A percentile compares a stretch with the other conserved stretches of the same genome.
Evolutionary conservation across 2,888 invertebrate genomes (phyloP).

Genomic region (Calameuta idolon): DNA sequence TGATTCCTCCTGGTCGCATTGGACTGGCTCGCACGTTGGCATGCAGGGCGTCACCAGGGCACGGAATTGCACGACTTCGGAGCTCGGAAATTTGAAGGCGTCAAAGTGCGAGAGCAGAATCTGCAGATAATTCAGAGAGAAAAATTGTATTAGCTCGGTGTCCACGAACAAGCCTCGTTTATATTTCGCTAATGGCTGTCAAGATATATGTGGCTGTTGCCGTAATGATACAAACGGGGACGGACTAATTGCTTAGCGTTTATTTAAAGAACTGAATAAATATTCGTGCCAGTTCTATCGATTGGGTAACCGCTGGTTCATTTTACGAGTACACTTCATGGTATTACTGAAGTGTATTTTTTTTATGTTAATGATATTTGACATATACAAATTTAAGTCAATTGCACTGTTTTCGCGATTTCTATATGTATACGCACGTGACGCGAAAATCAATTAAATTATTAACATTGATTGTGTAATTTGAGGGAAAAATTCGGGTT

Average conservation of each 20-base stretch:
- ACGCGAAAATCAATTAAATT: background rate
- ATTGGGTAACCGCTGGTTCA: too few species aligned
- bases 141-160: background rate
- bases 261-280: background rate
- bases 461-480: conserved; percentile 12
- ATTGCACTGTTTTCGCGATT: background rate
- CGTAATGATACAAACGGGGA: background rate
- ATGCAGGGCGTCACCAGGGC: conserved; percentile 95
- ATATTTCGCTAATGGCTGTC: background rate
- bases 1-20: conserved; percentile 86
- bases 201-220: background rate
- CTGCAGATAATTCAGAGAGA: conserved; percentile 67
- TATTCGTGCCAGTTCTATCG: background rate
- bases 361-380: background rate
- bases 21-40: conserved; percentile 92
- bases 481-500: conserved; percentile 8
- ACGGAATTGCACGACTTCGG: conserved; percentile 94
- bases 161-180: background rate
- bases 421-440: background rate
- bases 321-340: too few species aligned
- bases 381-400: background rate
- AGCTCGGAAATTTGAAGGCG: conserved; percentile 96
- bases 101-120: conserved; percentile 91
- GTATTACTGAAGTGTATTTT: too few species aligned
- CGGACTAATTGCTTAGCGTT: background rate